Percentiles rank a stretch among this genome's conserved stretches.
These are phyloP conservation scores for Heliconius nattereri DNA, from an alignment of 1,140 invertebrate genomes.

Conservation along the genomic window DNA sequence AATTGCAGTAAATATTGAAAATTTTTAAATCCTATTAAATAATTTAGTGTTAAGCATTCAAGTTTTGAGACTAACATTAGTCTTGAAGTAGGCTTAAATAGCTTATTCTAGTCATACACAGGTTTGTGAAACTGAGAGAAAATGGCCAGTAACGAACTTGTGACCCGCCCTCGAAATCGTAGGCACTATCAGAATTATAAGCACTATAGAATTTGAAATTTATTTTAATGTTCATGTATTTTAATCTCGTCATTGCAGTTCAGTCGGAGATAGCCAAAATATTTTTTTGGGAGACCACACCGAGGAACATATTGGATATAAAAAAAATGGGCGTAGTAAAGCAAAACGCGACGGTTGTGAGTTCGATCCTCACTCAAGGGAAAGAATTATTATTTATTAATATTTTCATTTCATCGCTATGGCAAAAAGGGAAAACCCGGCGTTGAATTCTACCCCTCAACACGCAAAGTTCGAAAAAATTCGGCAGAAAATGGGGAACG, in stretches of 20 bases:
- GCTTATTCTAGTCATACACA: constrained; percentile 22
- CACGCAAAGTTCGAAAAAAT: too few relatives aligned
- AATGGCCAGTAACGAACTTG: constrained; percentile 18
- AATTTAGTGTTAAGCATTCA: background rate
- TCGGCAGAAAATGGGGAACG: too few relatives aligned
- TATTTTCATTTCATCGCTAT: too few relatives aligned
- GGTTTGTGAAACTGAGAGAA: constrained; percentile 26
- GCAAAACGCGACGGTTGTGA: too few relatives aligned
- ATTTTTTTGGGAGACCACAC: background rate
- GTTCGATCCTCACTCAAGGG: too few relatives aligned
- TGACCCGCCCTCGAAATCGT: constrained; percentile 21
- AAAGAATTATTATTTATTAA: too few relatives aligned
- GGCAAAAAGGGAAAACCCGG: too few relatives aligned
- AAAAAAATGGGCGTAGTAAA: too few relatives aligned
- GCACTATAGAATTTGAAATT: background rate
- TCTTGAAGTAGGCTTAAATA: constrained; percentile 19
- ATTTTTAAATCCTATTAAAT: too few relatives aligned
- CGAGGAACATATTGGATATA: too few relatives aligned
- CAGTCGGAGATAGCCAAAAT: background rate
- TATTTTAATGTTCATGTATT: background rate
- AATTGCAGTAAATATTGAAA: too few relatives aligned
- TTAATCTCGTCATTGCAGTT: background rate
- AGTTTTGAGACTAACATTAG: background rate
- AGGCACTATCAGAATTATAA: background rate
- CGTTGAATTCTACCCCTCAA: too few relatives aligned